Conservation (phyloP, 2,797 vertebrate species). For the Garrulus glandarius region DNA sequence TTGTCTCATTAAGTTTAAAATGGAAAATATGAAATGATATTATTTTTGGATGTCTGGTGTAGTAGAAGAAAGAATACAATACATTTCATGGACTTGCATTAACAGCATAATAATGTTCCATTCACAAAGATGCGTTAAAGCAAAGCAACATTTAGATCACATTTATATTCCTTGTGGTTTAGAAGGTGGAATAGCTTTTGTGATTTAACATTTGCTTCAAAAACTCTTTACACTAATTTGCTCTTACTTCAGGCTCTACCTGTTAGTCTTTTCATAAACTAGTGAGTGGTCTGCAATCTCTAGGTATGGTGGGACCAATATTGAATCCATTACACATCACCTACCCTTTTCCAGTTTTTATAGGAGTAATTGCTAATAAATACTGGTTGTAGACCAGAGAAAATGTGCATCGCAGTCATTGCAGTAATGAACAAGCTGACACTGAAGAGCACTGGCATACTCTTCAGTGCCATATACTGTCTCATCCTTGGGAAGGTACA, state of each 20-base stretch:
- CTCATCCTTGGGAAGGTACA: not conserved
- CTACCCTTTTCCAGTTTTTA: not conserved
- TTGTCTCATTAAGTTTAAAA: not conserved
- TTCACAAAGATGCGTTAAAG: not conserved
- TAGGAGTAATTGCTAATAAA: not conserved
- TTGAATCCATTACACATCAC: not conserved
- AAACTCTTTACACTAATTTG: not conserved
- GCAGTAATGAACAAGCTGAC: not conserved
- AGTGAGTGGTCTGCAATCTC: not conserved
- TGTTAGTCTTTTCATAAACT: not conserved
- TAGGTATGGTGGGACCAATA: not conserved
- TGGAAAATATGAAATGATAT: not conserved
- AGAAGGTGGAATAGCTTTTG: not conserved
- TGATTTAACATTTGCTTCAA: not conserved
- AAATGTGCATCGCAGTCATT: not conserved
- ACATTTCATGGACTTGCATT: conserved; percentile 9
- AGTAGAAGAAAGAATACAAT: not conserved
- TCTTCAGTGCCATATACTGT: accelerated
- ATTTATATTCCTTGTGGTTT: not conserved
- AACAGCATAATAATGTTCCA: not conserved
- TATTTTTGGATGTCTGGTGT: not conserved
- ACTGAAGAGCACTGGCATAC: accelerated
- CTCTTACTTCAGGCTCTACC: not conserved
- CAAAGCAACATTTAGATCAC: not conserved
- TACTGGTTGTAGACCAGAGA: not conserved